Base-by-base conservation (phyloP, 1,140 invertebrate genomes). In the Aphis gossypii region DNA sequence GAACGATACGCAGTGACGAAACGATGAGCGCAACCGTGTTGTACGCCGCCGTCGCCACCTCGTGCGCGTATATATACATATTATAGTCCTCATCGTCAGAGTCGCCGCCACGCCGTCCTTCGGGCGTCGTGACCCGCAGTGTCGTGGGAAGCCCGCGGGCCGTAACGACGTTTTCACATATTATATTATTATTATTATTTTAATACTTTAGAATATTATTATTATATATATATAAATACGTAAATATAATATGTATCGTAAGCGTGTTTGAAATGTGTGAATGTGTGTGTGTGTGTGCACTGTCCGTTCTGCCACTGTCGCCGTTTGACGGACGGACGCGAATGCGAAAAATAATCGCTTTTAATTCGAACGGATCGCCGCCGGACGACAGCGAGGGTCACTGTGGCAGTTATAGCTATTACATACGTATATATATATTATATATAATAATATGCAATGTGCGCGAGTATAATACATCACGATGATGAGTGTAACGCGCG, bases 121-220 rank as follows among this genome's bases (percentile, higher is more conserved):
- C 92, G 76, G 76, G 68, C 92, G 76, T 93, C 92, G 92, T 93
- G 92, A 93, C 92, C 92, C 92, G 82, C 92, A 82, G 92, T 93
- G 92, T 93, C 92, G 92, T 93, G 92, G 92, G 92, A 93, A 93
- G 92, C 92, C 92, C 92, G 76, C 92, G 82, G 92, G 92, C 92
- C 48, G 92, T 93, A 93, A 93, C 92, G 92, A 93, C 92, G 92
- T 93, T 93, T 93, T 93, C 60, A 46, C 76, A 92, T 92, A 92
- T 84, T 48, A 46, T 48, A n/a, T 46, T 83, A 44, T 68, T 30
- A 30, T 76, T 48, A 92, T 48, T 86, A 84, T 84, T 76, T n/a
- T 83, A 89, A 30, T 89, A 89, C n/a, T 76, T 89, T 54, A 51
- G 48, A 51, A 51, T 51, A 54, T 54, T 11, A 14, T 35, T 35